Evolutionary conservation across 2,113 vertebrate genomes (phyloP).

Genomic region (Ageneiosus marmoratus): DNA sequence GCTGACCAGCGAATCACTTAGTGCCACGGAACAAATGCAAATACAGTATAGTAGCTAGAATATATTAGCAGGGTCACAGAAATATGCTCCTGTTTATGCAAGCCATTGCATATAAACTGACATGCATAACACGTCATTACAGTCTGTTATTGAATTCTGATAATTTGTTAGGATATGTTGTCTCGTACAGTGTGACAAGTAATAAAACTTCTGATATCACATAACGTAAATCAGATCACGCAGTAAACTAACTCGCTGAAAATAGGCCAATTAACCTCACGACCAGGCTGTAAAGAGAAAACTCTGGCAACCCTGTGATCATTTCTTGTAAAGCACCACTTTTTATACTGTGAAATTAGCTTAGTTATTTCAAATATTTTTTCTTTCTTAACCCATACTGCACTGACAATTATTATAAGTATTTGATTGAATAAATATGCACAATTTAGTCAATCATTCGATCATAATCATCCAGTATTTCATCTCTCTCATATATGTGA

Average conservation of each 20-base stretch:
- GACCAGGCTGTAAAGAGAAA: no score
- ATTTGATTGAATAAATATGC: background rate
- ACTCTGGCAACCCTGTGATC: background rate
- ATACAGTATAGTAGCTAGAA: no score
- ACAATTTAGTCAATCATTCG: background rate
- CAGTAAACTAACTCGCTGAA: background rate
- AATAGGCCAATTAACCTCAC: no score
- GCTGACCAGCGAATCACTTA: no score
- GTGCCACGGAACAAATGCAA: no score
- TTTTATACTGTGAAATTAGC: background rate
- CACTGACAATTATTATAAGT: background rate
- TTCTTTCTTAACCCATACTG: background rate
- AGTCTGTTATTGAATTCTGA: background rate
- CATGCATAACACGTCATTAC: background rate
- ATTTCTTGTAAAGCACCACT: background rate
- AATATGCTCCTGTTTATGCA: no score
- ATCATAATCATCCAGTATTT: background rate
- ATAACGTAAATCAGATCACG: background rate
- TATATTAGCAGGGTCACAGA: no score
- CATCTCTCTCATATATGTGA: background rate
- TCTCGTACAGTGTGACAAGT: background rate
- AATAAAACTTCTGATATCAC: background rate
- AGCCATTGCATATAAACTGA: background rate
- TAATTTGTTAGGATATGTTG: background rate
- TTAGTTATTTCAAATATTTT: background rate